Percentiles rank a stretch among this genome's conserved stretches.
Conservation (phyloP, 1,140 invertebrate species). For the Aphis craccivora region DNA sequence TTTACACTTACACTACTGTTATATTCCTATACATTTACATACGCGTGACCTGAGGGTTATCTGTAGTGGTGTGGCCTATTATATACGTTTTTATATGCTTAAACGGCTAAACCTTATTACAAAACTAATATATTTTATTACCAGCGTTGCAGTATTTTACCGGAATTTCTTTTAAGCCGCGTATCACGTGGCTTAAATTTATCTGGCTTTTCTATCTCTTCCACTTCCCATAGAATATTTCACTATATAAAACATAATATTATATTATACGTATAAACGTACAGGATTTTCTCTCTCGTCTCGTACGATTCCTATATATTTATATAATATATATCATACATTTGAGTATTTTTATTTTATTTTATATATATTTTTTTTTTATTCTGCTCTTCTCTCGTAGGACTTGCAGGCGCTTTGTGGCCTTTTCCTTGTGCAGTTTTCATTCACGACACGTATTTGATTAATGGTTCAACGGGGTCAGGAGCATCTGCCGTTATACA, state of each 20-base stretch:
- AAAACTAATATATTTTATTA: neutral
- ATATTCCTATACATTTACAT: neutral
- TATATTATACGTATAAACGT: neutral
- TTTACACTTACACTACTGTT: neutral
- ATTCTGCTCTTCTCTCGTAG: neutral
- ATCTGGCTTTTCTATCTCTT: neutral
- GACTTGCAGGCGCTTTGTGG: slow-evolving; percentile 30
- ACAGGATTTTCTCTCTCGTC: neutral
- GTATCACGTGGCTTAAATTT: neutral
- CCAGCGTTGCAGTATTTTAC: neutral
- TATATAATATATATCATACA: neutral
- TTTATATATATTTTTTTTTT: neutral
- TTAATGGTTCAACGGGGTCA: slow-evolving; percentile 58
- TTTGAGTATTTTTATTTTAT: neutral
- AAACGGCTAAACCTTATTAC: neutral
- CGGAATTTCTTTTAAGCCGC: neutral
- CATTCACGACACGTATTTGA: slow-evolving; percentile 58
- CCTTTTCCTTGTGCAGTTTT: slow-evolving; percentile 57
- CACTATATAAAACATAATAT: too few species aligned
- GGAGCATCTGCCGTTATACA: slow-evolving; percentile 56
- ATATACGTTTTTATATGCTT: neutral
- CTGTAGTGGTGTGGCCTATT: neutral
- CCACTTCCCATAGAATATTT: neutral
- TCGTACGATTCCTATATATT: neutral
- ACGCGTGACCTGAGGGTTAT: neutral